phyloP scores from a whole-genome alignment of 2,113 vertebrate species.

The Uropsilus gracilis region DNA sequence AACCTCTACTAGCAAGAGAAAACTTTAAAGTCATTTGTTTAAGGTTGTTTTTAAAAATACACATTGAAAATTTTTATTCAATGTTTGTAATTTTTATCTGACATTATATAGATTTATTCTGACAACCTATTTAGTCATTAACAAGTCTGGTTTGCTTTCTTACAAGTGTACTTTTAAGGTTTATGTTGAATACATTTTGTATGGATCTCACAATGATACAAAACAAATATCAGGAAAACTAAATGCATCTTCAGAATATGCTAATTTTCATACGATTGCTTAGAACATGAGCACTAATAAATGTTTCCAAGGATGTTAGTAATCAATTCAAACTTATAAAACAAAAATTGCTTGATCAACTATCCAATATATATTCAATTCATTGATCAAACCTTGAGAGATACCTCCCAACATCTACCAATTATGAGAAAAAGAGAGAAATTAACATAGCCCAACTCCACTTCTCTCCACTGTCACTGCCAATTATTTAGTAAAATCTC shows the following conservation, averaged over 20 bases:
- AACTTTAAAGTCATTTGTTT: conserved; percentile 37
- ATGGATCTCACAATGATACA: conserved; percentile 34
- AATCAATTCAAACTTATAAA: neutral
- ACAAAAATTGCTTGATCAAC: neutral
- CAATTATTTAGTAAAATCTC: neutral
- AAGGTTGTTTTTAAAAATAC: neutral
- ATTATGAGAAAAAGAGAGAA: neutral
- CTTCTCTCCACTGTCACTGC: neutral
- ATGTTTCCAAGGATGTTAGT: neutral
- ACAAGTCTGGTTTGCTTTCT: conserved; percentile 30
- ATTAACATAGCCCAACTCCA: neutral
- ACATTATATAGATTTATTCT: conserved; percentile 61
- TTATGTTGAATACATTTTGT: conserved; percentile 45
- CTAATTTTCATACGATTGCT: neutral
- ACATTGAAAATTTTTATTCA: conserved; percentile 19
- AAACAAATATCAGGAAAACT: conserved; percentile 45
- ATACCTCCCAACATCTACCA: neutral
- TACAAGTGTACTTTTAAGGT: conserved; percentile 52
- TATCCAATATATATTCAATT: neutral
- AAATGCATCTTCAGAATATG: conserved; percentile 8
- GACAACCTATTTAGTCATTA: conserved; percentile 50
- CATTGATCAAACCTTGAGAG: neutral
- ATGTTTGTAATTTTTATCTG: conserved; percentile 36
- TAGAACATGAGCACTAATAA: neutral
- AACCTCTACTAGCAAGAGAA: neutral